phyloP scores from a whole-genome alignment of 2,113 vertebrate species.

The Gobiocypris rarus region DNA sequence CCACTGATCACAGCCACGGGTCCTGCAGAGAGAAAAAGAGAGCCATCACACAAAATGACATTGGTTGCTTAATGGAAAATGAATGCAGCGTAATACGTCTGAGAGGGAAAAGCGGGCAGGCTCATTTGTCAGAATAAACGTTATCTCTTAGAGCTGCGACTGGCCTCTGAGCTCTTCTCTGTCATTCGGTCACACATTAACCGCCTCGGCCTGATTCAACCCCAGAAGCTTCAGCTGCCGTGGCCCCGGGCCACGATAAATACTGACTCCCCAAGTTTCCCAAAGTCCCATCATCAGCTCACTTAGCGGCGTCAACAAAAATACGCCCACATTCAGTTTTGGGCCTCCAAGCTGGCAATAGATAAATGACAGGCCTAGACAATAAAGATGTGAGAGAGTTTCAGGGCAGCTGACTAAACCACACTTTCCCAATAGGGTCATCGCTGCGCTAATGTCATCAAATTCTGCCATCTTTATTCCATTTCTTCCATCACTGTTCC shows the following conservation, averaged over 20 bases:
- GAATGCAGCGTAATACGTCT: conserved; percentile 44
- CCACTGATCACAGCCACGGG: conserved; percentile 94
- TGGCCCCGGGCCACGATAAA: conserved; percentile 1
- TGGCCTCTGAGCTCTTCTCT: not conserved
- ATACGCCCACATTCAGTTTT: conserved; percentile 9
- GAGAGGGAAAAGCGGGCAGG: conserved; percentile 40
- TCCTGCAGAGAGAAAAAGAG: conserved; percentile 71
- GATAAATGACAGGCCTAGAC: not conserved
- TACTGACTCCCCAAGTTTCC: conserved; percentile 19
- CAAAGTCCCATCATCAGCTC: not conserved
- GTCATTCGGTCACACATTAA: conserved; percentile 5
- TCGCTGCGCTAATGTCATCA: not conserved
- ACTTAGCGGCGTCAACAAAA: not conserved
- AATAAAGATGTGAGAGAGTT: conserved; percentile 5
- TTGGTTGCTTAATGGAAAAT: conserved; percentile 47
- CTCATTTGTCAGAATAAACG: conserved; percentile 33
- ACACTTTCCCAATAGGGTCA: not conserved
- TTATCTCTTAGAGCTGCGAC: conserved; percentile 1
- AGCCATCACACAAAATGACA: conserved; percentile 25
- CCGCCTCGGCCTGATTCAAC: not conserved
- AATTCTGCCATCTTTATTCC: not conserved
- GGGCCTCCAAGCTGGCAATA: not conserved
- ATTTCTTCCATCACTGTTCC: not conserved
- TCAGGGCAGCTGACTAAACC: not conserved
- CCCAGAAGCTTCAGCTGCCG: conserved; percentile 13